These are phyloP conservation scores for Stenolophus ochropezus DNA, from an alignment of 2,888 invertebrate species.

Conservation along the genomic window DNA sequence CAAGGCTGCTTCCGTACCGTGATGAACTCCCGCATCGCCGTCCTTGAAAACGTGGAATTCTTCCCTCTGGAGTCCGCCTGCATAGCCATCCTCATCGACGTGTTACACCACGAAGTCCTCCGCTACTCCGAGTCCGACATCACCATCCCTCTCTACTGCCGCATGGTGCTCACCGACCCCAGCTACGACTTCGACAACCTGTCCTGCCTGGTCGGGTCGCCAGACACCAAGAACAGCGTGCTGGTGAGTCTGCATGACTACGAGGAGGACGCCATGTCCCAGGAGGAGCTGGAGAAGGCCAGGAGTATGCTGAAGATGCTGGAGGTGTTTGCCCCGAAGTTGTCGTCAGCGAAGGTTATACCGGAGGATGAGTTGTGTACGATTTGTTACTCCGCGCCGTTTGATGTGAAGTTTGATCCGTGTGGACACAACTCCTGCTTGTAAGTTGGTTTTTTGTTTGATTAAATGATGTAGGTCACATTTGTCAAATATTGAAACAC, in stretches of 20 bases:
- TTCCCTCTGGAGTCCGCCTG: slow-evolving; percentile 50
- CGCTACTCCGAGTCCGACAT: slow-evolving; percentile 35
- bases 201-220: slow-evolving; percentile 42
- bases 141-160: slow-evolving; percentile 25
- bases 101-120: slow-evolving; percentile 37
- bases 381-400: slow-evolving; percentile 52
- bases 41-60: slow-evolving; percentile 54
- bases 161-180: slow-evolving; percentile 46
- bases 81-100: slow-evolving; percentile 39
- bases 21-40: slow-evolving; percentile 54
- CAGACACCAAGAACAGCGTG: slow-evolving; percentile 39
- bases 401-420: slow-evolving; percentile 51
- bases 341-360: slow-evolving; percentile 43
- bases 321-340: not conserved
- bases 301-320: slow-evolving; percentile 38
- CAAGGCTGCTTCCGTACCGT: slow-evolving; percentile 55
- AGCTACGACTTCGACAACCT: slow-evolving; percentile 48
- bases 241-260: slow-evolving; percentile 44
- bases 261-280: slow-evolving; percentile 23
- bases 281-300: slow-evolving; percentile 3
- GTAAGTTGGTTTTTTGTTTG: slow-evolving; percentile 44
- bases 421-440: slow-evolving; percentile 56
- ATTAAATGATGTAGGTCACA: no score
- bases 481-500: no score
- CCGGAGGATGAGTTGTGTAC: slow-evolving; percentile 52